Base-by-base conservation (phyloP, 2,888 invertebrate species). In the Thera britannica region DNA sequence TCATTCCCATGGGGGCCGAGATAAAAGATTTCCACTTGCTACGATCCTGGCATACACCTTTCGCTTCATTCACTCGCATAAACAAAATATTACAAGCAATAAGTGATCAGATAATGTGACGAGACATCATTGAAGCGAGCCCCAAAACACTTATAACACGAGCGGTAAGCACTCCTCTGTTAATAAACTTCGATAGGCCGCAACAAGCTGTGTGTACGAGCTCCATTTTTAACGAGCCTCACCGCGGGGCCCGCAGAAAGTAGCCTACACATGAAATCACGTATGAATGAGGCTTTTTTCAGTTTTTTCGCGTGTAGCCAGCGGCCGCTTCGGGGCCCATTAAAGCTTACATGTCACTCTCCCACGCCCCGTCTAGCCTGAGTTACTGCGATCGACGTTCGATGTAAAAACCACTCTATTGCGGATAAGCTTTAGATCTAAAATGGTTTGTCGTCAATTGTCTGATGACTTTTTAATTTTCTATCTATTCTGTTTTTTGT, bases 231-330 rank as follows among this genome's bases (percentile, higher is more conserved):
- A 93, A 93, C 93, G 90, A 92, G 88, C 83, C 84, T 80, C 89
- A 84, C 88, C 92, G 83, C 90, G 84, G 82, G 83, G 86, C 90
- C 92, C 91, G 84, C 91, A 89, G 90, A 90, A 92, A 93, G 92
- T 91, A 92, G 90, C 93, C 90, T 91, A 91, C 90, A 91, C 93
- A 90, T 89, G 90, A 90, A 93, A 93, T 93, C 92, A 92, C 93
- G 90, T 92, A 92, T 92, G 92, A 92, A 93, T 92, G 92, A 91
- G 89, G 85, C 86, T 89, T 92, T 92, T 92, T 90, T 90, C 89
- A 87, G 87, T 88, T 91, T 91, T 92, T 93, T 90, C 90, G 87
- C 89, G 88, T 91, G 90, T 90, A 89, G 82, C 89, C 85, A 79
- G 85, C 86, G 88, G 89, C 89, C 90, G 87, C 88, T 88, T 46